A percentile compares a stretch with the other conserved stretches of the same genome.
Evolutionary conservation across 2,113 vertebrate genomes (phyloP).

Genomic region (Hyaena hyaena): DNA sequence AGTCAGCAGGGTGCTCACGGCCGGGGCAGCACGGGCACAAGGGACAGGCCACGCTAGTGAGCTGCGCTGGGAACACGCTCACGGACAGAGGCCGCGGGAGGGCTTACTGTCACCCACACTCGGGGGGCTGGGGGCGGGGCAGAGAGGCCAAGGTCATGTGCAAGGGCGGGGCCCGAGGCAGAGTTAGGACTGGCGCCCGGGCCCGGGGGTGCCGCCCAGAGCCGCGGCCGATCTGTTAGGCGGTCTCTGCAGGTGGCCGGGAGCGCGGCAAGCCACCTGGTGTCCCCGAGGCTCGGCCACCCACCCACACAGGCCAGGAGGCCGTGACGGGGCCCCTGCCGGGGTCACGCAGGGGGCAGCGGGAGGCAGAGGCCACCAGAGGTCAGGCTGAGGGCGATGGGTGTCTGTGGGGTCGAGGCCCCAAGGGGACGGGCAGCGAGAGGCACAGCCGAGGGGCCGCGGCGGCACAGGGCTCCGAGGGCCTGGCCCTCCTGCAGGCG

Average conservation of each 20-base stretch:
- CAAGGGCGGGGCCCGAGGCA: neutral
- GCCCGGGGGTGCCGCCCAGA: neutral
- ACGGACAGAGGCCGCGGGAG: neutral
- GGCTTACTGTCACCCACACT: neutral
- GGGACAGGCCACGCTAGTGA: fast-evolving
- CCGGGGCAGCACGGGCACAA: neutral
- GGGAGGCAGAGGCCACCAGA: neutral
- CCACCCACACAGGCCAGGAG: neutral
- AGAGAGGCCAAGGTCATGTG: neutral
- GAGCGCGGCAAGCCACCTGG: neutral
- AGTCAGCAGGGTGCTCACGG: neutral
- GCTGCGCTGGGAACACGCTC: neutral
- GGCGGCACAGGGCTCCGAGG: neutral
- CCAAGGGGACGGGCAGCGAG: fast-evolving
- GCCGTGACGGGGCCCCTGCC: neutral
- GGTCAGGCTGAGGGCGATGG: neutral
- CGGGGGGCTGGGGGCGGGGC: neutral
- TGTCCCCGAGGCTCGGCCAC: neutral
- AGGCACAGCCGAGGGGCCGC: neutral
- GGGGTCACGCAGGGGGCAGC: neutral
- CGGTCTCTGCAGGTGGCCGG: neutral
- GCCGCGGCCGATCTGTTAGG: fast-evolving
- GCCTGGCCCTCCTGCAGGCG: too few species aligned
- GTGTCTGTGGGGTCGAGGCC: neutral
- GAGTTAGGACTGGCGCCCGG: neutral